These are phyloP conservation scores for Listronotus oregonensis DNA, from an alignment of 1,140 invertebrate species.

Conservation along the genomic window DNA sequence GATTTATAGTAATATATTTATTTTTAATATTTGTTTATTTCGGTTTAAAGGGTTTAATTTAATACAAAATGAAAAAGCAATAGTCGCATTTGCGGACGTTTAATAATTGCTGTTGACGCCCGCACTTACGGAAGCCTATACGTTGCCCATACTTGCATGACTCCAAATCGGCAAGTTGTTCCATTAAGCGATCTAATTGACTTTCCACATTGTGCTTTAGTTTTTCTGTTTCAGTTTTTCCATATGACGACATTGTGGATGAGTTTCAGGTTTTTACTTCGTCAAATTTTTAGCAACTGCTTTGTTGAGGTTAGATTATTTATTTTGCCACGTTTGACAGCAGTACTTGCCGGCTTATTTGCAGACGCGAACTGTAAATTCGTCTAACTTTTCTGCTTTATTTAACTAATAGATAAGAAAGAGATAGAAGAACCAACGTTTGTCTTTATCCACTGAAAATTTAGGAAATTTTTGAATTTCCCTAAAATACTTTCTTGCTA, in stretches of 20 bases:
- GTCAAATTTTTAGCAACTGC: conserved; percentile 24
- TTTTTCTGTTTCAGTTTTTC: conserved; percentile 58
- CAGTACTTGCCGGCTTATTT: conserved; percentile 8
- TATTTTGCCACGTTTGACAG: conserved; percentile 39
- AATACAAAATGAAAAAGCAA: too few species aligned
- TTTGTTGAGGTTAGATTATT: conserved; percentile 27
- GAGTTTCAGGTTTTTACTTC: conserved; percentile 8
- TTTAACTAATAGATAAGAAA: not conserved
- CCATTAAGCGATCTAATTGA: conserved; percentile 73
- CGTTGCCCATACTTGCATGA: conserved; percentile 66
- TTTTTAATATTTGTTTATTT: too few species aligned
- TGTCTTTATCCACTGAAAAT: conserved; percentile 10
- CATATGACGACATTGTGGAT: conserved; percentile 49
- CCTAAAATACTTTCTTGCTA: conserved; percentile 7
- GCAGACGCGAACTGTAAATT: not conserved
- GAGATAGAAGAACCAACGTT: not conserved
- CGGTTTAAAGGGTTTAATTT: too few species aligned
- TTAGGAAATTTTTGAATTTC: conserved; percentile 20
- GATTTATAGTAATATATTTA: too few species aligned
- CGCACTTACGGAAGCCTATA: not conserved
- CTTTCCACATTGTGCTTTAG: conserved; percentile 72
- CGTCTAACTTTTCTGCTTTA: not conserved
- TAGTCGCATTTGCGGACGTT: too few species aligned
- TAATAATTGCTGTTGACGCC: too few species aligned
- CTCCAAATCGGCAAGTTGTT: conserved; percentile 76